A percentile compares a stretch with the other conserved stretches of the same genome.
Evolutionary conservation across 2,797 vertebrate genomes (phyloP).

Genomic region (Myotis vivesi): DNA sequence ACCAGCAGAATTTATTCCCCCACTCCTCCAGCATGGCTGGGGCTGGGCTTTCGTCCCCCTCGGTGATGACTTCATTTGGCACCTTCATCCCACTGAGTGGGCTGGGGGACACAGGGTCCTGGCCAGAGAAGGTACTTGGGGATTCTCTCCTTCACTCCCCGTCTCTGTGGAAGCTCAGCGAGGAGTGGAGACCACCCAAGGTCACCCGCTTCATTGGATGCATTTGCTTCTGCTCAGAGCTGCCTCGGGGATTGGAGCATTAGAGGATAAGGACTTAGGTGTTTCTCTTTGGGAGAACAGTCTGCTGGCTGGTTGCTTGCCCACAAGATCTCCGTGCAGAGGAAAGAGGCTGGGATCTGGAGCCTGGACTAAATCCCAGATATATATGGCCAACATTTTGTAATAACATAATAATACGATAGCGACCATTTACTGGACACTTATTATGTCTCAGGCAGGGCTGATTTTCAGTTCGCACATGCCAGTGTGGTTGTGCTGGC

Average conservation of each 20-base stretch:
- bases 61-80: slow-evolving; percentile 73
- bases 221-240: background rate
- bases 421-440: slow-evolving; percentile 8
- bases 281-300: slow-evolving; percentile 4
- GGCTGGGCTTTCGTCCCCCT: slow-evolving; percentile 49
- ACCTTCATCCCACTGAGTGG: slow-evolving; percentile 69
- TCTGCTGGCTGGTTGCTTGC: background rate
- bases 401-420: slow-evolving; percentile 34
- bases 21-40: slow-evolving; percentile 45
- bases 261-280: background rate
- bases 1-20: slow-evolving; percentile 84
- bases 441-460: slow-evolving; percentile 42
- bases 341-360: background rate
- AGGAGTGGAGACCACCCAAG: background rate
- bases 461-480: slow-evolving; percentile 49
- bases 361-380: slow-evolving; percentile 11
- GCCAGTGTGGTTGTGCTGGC: background rate
- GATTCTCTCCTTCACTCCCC: background rate
- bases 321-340: background rate
- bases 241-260: background rate
- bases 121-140: background rate
- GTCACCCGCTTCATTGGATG: background rate
- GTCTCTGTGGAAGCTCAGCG: background rate
- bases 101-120: background rate
- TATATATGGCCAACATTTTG: slow-evolving; percentile 43